Conservation (phyloP, 2,797 vertebrate genomes). For the Sus cebifrons region DNA sequence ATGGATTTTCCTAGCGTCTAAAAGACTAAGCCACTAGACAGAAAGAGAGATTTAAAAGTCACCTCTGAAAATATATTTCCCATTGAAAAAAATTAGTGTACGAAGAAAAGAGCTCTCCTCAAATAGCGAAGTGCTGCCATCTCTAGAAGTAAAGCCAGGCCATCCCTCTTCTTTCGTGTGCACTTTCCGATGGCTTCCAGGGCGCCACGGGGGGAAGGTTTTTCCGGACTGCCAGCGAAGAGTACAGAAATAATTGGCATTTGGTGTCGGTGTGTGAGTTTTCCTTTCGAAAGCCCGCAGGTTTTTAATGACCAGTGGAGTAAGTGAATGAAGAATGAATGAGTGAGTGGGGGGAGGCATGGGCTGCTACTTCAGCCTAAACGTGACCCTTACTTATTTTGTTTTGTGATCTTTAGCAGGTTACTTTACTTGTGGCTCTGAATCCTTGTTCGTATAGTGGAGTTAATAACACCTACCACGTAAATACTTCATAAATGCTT, state of each 20-base stretch:
- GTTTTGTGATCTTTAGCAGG: conserved; percentile 32
- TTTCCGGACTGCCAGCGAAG: neutral
- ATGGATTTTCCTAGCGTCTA: conserved; percentile 13
- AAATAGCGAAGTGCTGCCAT: neutral
- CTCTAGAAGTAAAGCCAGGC: conserved; percentile 57
- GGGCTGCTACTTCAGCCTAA: neutral
- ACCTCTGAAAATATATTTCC: conserved; percentile 7
- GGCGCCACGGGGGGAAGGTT: neutral
- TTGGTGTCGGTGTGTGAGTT: neutral
- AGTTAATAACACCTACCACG: neutral
- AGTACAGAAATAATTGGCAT: neutral
- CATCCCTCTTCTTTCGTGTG: neutral
- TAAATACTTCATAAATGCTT: conserved; percentile 27
- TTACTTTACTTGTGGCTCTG: neutral
- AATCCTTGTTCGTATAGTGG: neutral
- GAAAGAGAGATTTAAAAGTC: neutral
- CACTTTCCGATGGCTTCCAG: neutral
- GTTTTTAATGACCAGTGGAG: neutral
- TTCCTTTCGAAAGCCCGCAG: neutral
- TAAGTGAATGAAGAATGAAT: conserved; percentile 2
- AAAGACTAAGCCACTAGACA: neutral
- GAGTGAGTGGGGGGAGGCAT: neutral
- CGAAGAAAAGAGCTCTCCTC: conserved; percentile 25
- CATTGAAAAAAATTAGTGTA: neutral
- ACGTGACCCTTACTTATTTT: neutral